Percentiles rank a stretch among this genome's conserved stretches.
Conservation (phyloP, 2,797 vertebrate species). For the Heterohyrax brucei region DNA sequence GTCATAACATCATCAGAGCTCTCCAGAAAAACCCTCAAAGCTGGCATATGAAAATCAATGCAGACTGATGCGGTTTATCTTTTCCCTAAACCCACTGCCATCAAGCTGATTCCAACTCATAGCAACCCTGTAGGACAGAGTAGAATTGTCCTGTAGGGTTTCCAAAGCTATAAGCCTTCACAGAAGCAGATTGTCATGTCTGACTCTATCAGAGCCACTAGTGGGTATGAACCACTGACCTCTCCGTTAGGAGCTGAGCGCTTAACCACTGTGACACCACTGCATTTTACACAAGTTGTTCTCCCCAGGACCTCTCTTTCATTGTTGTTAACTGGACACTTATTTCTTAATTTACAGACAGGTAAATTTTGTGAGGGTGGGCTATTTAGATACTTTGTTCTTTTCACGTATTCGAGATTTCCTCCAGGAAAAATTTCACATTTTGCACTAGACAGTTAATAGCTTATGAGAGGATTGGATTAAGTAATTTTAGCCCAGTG, state of each 20-base stretch:
- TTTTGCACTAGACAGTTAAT: background rate
- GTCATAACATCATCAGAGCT: background rate
- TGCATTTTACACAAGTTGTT: background rate
- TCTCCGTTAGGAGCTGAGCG: background rate
- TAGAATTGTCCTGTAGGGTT: background rate
- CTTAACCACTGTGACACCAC: background rate
- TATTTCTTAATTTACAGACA: slow-evolving; percentile 22
- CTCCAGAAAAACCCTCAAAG: background rate
- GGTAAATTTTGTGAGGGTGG: background rate
- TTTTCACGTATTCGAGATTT: background rate
- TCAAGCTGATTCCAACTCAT: background rate
- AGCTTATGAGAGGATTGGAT: background rate
- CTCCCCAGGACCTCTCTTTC: background rate
- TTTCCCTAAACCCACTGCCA: background rate
- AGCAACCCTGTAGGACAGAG: background rate
- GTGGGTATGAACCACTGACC: background rate
- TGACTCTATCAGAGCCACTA: background rate
- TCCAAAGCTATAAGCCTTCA: background rate
- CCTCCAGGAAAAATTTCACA: background rate
- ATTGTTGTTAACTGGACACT: background rate
- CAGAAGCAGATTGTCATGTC: background rate
- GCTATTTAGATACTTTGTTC: background rate
- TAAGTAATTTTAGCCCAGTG: background rate
- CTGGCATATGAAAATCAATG: background rate
- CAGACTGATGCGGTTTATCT: background rate